phyloP scores from a whole-genome alignment of 2,113 vertebrate genomes.

The Dicrurus megarhynchus region DNA sequence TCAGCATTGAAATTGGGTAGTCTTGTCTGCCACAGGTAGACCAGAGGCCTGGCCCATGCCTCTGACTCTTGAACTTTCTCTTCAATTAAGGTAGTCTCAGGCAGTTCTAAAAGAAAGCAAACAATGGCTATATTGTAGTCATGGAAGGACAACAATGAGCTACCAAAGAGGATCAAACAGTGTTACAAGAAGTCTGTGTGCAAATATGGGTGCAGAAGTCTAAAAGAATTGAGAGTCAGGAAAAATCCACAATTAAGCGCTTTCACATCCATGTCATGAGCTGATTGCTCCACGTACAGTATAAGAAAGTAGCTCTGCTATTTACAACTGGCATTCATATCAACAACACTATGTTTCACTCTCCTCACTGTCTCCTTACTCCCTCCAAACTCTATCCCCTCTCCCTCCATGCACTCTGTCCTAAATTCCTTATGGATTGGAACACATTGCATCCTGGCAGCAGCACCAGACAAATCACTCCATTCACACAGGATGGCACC shows the following conservation, averaged over 20 bases:
- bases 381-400: neutral
- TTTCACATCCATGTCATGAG: neutral
- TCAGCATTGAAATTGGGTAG: constrained; percentile 84
- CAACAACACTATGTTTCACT: neutral
- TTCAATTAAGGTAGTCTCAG: constrained; percentile 74
- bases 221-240: neutral
- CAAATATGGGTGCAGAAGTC: neutral
- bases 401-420: neutral
- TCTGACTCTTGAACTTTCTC: constrained; percentile 85
- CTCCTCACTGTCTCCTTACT: neutral
- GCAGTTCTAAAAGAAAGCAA: constrained; percentile 75
- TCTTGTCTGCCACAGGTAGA: constrained; percentile 89
- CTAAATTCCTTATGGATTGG: neutral
- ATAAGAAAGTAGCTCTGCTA: neutral
- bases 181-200: neutral
- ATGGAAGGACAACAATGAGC: neutral
- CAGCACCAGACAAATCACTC: neutral
- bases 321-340: neutral
- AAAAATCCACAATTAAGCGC: neutral
- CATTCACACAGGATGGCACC: neutral
- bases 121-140: neutral
- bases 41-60: constrained; percentile 89
- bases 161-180: neutral
- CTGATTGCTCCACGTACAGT: neutral
- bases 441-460: neutral